Evolutionary conservation across 2,888 invertebrate species (phyloP), one percentile per base, ranked within the genome.

Genomic region (Cybosia mesomella): DNA sequence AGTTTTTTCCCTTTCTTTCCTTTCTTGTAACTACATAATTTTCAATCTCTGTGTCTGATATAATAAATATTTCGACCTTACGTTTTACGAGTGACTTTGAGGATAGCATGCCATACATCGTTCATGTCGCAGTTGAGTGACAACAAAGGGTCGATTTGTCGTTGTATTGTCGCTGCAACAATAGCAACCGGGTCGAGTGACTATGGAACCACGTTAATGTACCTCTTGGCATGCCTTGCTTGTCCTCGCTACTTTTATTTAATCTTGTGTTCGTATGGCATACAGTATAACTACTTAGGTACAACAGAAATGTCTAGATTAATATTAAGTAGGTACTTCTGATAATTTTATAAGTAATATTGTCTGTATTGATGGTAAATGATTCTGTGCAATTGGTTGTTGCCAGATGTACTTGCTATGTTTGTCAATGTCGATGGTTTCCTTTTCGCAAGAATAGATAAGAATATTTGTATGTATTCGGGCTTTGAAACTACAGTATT

Each of bases 61-160:
- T 22, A 49, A 13, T 43, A 11, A 36, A 36, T 32, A 24, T 66
- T 53, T 21, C 59, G 60, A 70, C 60, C 60, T 59, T 36, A 62
- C 61, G 71, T 43, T 63, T 64, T 58, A 58, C 67, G 71, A 63
- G 32, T 60, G 57, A 75, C 70, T 67, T 66, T 55, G 28, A 78
- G 74, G 74, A 79, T 76, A 73, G 74, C 70, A 71, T 64, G 65
- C 76, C 75, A 72, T 77, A 75, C 75, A 80, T 84, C 77, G 80
- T 70, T 70, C 71, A 58, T 72, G 80, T 81, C 81, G 85, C 81
- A 83, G 81, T 77, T 79, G 83, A 82, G 80, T 86, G 86, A 88
- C 87, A 90, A 91, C 91, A 92, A 92, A 91, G 88, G 89, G 87
- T 82, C 88, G 86, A 89, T 88, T 90, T 88, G 90, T 89, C 89